These are phyloP conservation scores for Rutpela maculata DNA, from an alignment of 2,888 invertebrate genomes.

Conservation along the genomic window DNA sequence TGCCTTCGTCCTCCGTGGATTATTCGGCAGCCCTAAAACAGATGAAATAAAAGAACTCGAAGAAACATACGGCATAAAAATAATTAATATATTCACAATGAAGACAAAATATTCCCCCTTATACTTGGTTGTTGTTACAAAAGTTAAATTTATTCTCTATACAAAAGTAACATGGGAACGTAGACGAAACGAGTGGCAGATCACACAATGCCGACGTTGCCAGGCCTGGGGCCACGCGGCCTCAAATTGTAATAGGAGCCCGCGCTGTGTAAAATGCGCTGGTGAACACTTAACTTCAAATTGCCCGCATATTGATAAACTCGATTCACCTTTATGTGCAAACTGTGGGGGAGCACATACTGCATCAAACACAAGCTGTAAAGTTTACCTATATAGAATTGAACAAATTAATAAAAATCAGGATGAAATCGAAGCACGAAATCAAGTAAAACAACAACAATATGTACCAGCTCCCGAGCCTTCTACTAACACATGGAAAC, in stretches of 20 bases:
- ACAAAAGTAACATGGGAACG: background rate
- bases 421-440: no score
- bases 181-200: conserved; percentile 32
- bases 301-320: background rate
- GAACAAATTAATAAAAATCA: no score
- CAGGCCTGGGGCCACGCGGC: no score
- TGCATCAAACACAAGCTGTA: background rate
- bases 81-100: background rate
- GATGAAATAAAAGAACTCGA: background rate
- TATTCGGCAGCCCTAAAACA: background rate
- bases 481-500: no score
- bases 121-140: no score
- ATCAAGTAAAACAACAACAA: no score
- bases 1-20: background rate
- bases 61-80: background rate
- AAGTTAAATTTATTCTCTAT: background rate
- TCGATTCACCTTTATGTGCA: background rate
- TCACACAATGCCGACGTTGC: conserved; percentile 34
- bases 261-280: conserved; percentile 16
- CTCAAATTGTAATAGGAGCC: background rate
- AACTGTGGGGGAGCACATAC: conserved; percentile 10
- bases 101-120: background rate
- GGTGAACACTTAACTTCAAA: background rate
- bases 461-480: no score
- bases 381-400: no score